These are phyloP conservation scores for Luffia ferchaultella DNA, from an alignment of 2,888 invertebrate species.

Conservation along the genomic window DNA sequence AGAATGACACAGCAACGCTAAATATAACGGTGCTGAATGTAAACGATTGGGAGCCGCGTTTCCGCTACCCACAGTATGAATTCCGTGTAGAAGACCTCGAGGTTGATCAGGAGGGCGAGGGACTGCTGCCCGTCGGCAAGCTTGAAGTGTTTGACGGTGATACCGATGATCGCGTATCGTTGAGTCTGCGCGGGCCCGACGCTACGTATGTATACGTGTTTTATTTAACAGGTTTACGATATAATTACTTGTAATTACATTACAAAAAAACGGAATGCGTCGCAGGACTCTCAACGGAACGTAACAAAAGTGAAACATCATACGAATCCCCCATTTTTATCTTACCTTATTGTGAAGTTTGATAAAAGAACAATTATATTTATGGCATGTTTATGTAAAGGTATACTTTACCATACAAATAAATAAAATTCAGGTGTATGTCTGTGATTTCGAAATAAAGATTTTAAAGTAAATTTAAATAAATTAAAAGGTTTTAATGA, in stretches of 20 bases:
- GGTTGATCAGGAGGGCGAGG: conserved; percentile 14
- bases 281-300: too few species aligned
- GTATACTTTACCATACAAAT: too few species aligned
- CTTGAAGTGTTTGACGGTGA: conserved; percentile 92
- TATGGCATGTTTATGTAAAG: too few species aligned
- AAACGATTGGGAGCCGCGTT: conserved; percentile 94
- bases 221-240: neutral
- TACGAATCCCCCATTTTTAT: neutral
- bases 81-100: conserved; percentile 65
- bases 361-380: too few species aligned
- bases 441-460: too few species aligned
- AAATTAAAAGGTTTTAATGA: too few species aligned
- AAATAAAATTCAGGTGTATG: too few species aligned
- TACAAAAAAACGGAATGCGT: neutral
- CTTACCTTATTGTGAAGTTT: neutral
- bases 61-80: conserved; percentile 87
- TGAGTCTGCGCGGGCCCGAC: conserved; percentile 76
- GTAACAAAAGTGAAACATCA: neutral
- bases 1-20: conserved; percentile 87
- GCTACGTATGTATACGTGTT: conserved; percentile 54
- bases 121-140: conserved; percentile 63
- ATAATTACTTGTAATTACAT: neutral
- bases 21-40: conserved; percentile 85
- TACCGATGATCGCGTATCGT: conserved; percentile 73
- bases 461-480: too few species aligned